Evolutionary conservation across 2,888 invertebrate species (phyloP), one percentile per base, ranked within the genome.

Genomic region (Hydrotaea diabolus): DNA sequence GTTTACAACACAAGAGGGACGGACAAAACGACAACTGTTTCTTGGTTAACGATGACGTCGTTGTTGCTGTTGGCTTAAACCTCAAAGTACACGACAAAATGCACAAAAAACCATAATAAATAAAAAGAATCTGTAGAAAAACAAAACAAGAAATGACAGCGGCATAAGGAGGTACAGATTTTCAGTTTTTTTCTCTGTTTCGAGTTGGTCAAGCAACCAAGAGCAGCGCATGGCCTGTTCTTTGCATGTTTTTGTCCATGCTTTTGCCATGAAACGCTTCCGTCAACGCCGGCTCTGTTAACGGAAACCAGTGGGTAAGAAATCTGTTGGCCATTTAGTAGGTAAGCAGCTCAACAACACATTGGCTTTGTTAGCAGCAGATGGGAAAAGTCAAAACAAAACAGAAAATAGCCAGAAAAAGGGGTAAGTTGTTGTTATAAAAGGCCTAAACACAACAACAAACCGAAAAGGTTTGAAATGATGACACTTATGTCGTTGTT

Each of bases 131-230:
- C n/a, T n/a, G 31, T 4, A 80, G 74, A 74, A 69, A 55, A 31
- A 80, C 74, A 57, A 78, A 78, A 81, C 21, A 69, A 69, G 23
- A 66, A n/a, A n/a, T n/a, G n/a, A 66, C 13, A 55, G 55, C 57
- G 57, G 36, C 55, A 69, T 9, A 36, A 79, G 64, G 80, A 66
- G 73, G 76, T 64, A 17, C 66, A 31, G 21, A 66, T 46, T 69
- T 55, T 55, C 72, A 62, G 72, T 62, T 26, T 43, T 53, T 71
- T 73, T 39, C 69, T 49, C 73, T 71, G 80, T 66, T 49, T 66
- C 62, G 73, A 71, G 76, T 57, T 82, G 82, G 82, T 79, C 79
- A 79, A 73, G 62, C 82, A 82, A 77, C 69, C 39, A n/a, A 69
- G 23, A 57, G 13, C 69, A 69, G 46, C 46, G 15, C 8, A 8